Conservation (phyloP, 1,140 invertebrate genomes). For the Bombus turneri region DNA sequence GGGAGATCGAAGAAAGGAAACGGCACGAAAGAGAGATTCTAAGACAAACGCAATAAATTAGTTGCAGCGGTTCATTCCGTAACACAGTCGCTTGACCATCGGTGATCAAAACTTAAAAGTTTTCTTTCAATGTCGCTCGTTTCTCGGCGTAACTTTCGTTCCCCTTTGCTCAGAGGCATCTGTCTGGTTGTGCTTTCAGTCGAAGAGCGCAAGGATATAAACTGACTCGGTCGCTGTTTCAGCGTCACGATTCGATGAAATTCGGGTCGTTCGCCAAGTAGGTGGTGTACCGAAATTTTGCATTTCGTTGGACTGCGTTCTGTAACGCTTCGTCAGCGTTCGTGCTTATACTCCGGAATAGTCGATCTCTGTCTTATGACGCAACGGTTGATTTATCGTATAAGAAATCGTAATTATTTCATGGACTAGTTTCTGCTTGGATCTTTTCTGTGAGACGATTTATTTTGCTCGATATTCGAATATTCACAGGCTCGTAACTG, state of each 20-base stretch:
- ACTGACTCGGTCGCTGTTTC: conserved; percentile 17
- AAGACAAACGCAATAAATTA: conserved; percentile 28
- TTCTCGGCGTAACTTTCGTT: neutral
- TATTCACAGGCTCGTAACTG: no score
- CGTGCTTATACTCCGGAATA: no score
- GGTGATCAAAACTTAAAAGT: conserved; percentile 34
- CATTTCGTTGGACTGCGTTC: neutral
- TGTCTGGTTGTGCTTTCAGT: conserved; percentile 29
- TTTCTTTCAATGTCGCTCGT: conserved; percentile 33
- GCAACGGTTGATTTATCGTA: neutral
- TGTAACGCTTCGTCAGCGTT: neutral
- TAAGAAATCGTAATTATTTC: neutral
- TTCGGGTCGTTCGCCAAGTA: neutral
- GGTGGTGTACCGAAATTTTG: neutral
- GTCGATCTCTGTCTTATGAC: neutral
- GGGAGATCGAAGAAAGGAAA: neutral
- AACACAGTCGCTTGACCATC: neutral
- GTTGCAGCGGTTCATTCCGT: neutral
- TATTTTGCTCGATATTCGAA: no score
- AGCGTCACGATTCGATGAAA: neutral
- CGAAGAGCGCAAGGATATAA: conserved; percentile 27
- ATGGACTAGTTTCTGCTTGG: no score
- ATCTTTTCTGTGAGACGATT: no score
- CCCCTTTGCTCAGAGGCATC: neutral
- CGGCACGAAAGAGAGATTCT: neutral